Base-by-base conservation (phyloP, 2,888 invertebrate species). In the Polymixis flavicincta region DNA sequence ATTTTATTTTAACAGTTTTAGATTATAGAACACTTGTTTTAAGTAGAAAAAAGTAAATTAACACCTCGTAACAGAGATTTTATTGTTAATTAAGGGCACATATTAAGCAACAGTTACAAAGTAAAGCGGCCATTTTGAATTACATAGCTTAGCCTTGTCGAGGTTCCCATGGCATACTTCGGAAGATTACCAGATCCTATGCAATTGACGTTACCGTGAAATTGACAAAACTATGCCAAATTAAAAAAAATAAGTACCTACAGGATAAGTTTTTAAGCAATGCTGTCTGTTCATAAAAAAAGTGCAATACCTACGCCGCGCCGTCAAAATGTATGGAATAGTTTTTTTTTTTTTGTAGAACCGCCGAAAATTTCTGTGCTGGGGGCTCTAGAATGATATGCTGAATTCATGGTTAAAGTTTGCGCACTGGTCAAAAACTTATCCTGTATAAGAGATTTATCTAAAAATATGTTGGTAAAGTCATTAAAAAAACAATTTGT, bases 151-250 rank as follows among this genome's bases (percentile, higher is more conserved):
- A 66, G 32, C 87, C 87, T 86, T 78, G 85, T 14, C 19, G 11
- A 71, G 64, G 45, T 85, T 85, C 84, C 66, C 85, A 84, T 86
- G 86, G 64, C 82, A 81, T 13, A 86, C 55, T 76, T 85, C 60
- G 17, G 19, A 14, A 63, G 25, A 84, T 74, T 61, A 68, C 64
- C 37, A 37, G 52, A 54, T 50, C 50, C 60, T 61, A 65, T 80
- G 74, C 81, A 80, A 75, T 83, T 59, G 19, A 70, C 32, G 45
- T 78, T 59, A 71, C 64, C 68, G 57, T 59, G 64, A 75, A 84
- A 80, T 82, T 42, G 25, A 50, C 37, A 22, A 60, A 70, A 67
- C 7, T n/a, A 48, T 6, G 14, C 4, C 11, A 22, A n/a, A 52
- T 37, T 67, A 55, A 61, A 22, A 69, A 11, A 32, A 52, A n/a